phyloP scores from a whole-genome alignment of 2,113 vertebrate genomes.

The Elanus axillaris region DNA sequence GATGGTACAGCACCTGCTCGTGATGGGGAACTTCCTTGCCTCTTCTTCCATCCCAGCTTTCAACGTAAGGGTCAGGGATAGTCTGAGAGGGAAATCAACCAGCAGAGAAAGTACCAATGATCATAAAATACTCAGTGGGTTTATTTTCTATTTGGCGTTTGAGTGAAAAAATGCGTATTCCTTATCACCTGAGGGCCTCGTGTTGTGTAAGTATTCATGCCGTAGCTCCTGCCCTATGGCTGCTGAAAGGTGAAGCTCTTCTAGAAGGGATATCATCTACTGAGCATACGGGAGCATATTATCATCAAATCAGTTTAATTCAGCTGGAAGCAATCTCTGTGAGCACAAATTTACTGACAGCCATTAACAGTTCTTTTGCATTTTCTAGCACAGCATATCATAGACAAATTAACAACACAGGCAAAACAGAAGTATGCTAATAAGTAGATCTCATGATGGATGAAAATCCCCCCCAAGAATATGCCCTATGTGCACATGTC shows the following conservation, averaged over 20 bases:
- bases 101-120: not conserved
- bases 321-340: not conserved
- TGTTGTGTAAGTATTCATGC: not conserved
- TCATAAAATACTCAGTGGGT: not conserved
- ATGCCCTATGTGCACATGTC: not conserved
- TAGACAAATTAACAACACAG: not conserved
- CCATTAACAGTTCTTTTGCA: not conserved
- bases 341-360: not conserved
- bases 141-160: not conserved
- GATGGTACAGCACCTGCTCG: not conserved
- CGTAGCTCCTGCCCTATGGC: not conserved
- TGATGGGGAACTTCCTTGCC: not conserved
- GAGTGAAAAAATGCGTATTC: not conserved
- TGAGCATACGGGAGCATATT: not conserved
- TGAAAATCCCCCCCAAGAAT: not conserved
- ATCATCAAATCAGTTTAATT: not conserved
- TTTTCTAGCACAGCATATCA: not conserved
- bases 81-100: not conserved
- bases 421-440: not conserved
- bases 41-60: not conserved
- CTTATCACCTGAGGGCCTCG: not conserved
- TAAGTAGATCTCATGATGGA: not conserved
- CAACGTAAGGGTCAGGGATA: not conserved
- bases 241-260: not conserved
- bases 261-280: not conserved